A percentile compares a stretch with the other conserved stretches of the same genome.
Evolutionary conservation across 2,113 vertebrate genomes (phyloP).

Genomic region (Pomatorhinus ruficollis): DNA sequence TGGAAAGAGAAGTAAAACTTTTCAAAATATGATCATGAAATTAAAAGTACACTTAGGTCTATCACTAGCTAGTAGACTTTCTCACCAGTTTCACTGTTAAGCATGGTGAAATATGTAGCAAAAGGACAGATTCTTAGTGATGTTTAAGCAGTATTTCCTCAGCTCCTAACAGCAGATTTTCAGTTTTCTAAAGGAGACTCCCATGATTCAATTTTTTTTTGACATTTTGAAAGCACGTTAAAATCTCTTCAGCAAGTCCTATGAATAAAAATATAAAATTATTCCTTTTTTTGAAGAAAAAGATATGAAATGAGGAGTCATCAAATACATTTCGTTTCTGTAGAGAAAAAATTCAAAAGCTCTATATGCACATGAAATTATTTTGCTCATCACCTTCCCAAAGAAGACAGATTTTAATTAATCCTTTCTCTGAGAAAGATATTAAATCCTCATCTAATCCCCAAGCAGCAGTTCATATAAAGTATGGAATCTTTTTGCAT

Average conservation of each 20-base stretch:
- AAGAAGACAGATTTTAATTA: conserved; percentile 41
- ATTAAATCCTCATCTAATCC: conserved; percentile 47
- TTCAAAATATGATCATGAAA: not conserved
- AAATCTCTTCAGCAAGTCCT: not conserved
- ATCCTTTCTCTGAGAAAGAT: conserved; percentile 8
- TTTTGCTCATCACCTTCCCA: not conserved
- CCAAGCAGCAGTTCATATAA: not conserved
- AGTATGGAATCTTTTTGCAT: not conserved
- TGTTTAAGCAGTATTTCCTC: not conserved
- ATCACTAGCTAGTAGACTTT: not conserved
- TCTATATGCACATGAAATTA: not conserved
- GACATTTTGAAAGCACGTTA: not conserved
- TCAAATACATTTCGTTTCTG: not conserved
- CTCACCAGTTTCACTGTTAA: not conserved
- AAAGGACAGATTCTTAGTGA: not conserved
- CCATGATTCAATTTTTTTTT: not conserved
- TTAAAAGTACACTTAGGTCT: not conserved
- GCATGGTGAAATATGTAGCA: not conserved
- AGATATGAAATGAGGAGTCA: not conserved
- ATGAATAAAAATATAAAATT: not conserved
- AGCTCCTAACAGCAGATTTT: not conserved
- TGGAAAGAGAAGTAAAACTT: not conserved
- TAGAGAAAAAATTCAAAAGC: conserved; percentile 16
- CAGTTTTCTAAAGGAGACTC: not conserved
- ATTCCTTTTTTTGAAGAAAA: not conserved